These are phyloP conservation scores for Pangasianodon hypophthalmus DNA, from an alignment of 2,113 vertebrate genomes.

Conservation along the genomic window DNA sequence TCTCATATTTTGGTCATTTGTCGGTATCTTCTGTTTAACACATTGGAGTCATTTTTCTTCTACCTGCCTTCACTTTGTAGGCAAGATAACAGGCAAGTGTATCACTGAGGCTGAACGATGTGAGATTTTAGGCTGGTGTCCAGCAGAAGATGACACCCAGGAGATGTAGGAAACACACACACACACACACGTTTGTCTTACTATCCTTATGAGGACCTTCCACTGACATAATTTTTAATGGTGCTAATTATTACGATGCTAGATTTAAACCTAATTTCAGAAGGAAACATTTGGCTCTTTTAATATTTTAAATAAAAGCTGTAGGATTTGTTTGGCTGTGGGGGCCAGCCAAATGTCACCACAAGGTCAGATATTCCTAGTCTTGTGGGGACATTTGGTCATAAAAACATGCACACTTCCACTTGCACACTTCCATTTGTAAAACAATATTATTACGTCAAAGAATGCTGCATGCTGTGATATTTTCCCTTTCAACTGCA, in stretches of 20 bases:
- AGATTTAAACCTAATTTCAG: neutral
- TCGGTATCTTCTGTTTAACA: neutral
- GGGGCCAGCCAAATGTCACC: too few relatives aligned
- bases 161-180: constrained; percentile 65
- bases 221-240: neutral
- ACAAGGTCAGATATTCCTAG: neutral
- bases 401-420: neutral
- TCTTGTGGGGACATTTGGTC: neutral
- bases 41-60: neutral
- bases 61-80: constrained; percentile 61
- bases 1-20: neutral
- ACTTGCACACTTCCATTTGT: neutral
- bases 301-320: too few relatives aligned
- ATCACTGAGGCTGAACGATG: constrained; percentile 65
- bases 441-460: neutral
- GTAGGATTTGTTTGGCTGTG: too few relatives aligned
- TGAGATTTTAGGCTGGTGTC: constrained; percentile 90
- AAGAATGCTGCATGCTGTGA: neutral
- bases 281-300: neutral
- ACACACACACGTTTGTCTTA: neutral
- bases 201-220: neutral
- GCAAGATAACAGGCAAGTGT: constrained; percentile 83
- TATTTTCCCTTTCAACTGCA: neutral
- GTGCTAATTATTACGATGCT: neutral
- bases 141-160: constrained; percentile 74